Evolutionary conservation across 1,140 invertebrate species (phyloP).

Genomic region (Stratiolaelaps scimitus): DNA sequence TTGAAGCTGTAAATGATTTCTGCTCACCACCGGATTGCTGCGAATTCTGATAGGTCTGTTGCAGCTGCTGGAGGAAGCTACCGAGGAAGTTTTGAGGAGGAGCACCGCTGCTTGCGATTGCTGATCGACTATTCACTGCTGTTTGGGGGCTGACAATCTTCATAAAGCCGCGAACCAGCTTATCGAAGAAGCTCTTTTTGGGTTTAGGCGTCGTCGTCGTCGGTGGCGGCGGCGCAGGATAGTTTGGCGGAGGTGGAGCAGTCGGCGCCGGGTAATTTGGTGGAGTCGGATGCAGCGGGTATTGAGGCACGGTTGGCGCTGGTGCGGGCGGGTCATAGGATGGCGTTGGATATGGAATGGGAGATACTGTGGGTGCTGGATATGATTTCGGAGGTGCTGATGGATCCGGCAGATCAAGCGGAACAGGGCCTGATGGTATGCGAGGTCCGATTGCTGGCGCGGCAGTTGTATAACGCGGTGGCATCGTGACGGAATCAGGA

Average conservation of each 20-base stretch:
- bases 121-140: too few relatives aligned
- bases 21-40: background rate
- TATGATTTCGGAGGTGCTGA: background rate
- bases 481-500: background rate
- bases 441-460: background rate
- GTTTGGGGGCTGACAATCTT: background rate
- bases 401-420: background rate
- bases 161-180: background rate
- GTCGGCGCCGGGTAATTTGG: constrained; percentile 13
- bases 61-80: background rate
- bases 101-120: background rate
- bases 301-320: background rate
- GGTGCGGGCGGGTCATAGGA: background rate
- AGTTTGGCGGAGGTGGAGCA: background rate
- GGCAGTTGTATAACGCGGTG: background rate
- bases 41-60: background rate
- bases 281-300: background rate
- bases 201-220: constrained; percentile 8
- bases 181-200: constrained; percentile 17
- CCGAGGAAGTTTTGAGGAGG: background rate
- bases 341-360: background rate
- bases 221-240: background rate
- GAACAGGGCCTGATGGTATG: background rate
- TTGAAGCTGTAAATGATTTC: background rate
- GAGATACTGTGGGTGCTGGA: background rate